Evolutionary conservation across 2,797 vertebrate genomes (phyloP).

Genomic region (Setipinna tenuifilis): DNA sequence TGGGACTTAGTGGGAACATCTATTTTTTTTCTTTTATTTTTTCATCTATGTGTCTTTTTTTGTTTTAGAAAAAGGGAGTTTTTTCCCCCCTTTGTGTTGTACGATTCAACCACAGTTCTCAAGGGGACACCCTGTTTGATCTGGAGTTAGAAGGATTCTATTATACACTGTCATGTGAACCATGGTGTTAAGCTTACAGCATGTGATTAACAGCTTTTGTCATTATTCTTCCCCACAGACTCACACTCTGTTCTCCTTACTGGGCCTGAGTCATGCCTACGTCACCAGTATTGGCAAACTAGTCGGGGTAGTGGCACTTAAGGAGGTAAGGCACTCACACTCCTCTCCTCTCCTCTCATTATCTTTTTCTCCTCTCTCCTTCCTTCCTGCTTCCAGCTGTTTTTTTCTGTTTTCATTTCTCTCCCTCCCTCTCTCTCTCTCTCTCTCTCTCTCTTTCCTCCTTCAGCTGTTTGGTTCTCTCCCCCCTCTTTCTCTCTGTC

Average conservation of each 20-base stretch:
- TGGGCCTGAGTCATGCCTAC: slow-evolving; percentile 91
- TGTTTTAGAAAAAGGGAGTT: too few species aligned
- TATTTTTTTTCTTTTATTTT: neutral
- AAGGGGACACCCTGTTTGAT: neutral
- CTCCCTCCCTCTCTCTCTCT: too few species aligned
- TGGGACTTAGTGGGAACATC: neutral
- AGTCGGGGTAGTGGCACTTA: slow-evolving; percentile 88
- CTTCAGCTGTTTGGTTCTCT: too few species aligned
- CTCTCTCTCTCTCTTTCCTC: too few species aligned
- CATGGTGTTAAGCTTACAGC: neutral
- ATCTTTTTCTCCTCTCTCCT: neutral
- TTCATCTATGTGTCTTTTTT: too few species aligned
- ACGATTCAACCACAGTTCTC: neutral
- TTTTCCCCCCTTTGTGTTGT: too few species aligned
- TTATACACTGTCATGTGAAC: neutral
- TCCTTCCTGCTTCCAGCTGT: neutral
- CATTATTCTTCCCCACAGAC: slow-evolving; percentile 72
- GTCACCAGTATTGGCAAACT: slow-evolving; percentile 94
- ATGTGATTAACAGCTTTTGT: slow-evolving; percentile 37
- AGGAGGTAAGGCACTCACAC: slow-evolving; percentile 80
- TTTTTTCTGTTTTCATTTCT: neutral
- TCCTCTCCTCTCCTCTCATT: neutral
- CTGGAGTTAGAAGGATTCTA: neutral
- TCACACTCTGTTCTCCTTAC: slow-evolving; percentile 90
- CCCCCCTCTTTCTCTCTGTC: neutral